Evolutionary conservation across 2,113 vertebrate species (phyloP).

Genomic region (Chiloscyllium plagiosum): DNA sequence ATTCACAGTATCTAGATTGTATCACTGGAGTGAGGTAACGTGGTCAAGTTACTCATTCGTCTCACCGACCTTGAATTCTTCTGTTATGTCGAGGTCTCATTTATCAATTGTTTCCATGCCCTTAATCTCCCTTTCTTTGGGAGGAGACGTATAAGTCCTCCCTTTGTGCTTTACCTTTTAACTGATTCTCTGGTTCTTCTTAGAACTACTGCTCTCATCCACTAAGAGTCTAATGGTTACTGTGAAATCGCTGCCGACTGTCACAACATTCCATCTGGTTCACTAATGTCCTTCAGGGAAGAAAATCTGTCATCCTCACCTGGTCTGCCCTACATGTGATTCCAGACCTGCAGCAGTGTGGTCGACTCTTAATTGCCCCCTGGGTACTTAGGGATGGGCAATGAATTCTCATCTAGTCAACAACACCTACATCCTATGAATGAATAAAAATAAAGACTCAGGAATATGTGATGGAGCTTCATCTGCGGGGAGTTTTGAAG

Average conservation of each 20-base stretch:
- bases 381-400: too few species aligned
- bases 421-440: too few species aligned
- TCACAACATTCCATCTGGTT: too few species aligned
- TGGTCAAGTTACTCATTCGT: not conserved
- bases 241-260: too few species aligned
- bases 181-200: not conserved
- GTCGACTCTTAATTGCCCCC: too few species aligned
- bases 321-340: too few species aligned
- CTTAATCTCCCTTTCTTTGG: not conserved
- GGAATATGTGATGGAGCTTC: not conserved
- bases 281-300: too few species aligned
- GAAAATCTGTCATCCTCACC: too few species aligned
- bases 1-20: not conserved
- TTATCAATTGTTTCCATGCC: not conserved
- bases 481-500: not conserved
- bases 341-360: too few species aligned
- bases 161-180: not conserved
- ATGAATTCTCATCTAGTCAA: too few species aligned
- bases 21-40: not conserved
- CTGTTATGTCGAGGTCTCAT: not conserved
- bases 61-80: not conserved
- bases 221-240: not conserved
- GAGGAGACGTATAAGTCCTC: not conserved
- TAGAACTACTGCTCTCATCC: not conserved
- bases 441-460: not conserved